Evolutionary conservation across 2,113 vertebrate species (phyloP).

Genomic region (Noctilio leporinus): DNA sequence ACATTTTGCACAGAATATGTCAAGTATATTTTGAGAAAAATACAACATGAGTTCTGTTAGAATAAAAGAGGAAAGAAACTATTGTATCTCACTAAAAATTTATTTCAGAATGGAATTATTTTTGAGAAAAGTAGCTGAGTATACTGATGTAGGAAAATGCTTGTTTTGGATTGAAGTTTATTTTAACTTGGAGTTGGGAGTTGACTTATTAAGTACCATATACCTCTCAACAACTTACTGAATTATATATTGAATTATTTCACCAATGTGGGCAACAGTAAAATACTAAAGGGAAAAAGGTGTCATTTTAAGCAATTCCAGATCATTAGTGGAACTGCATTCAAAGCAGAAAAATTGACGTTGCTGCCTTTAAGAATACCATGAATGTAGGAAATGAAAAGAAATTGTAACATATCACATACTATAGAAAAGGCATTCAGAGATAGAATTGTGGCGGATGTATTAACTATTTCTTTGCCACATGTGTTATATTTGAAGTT

Average conservation of each 20-base stretch:
- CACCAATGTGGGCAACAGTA: conserved; percentile 55
- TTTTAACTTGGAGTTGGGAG: conserved; percentile 60
- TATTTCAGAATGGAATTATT: conserved; percentile 73
- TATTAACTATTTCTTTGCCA: conserved; percentile 75
- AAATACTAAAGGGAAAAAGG: conserved; percentile 55
- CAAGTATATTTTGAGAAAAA: conserved; percentile 80
- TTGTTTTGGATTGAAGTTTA: conserved; percentile 55
- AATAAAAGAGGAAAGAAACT: conserved; percentile 72
- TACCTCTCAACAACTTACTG: conserved; percentile 72
- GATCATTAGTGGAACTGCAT: conserved; percentile 37
- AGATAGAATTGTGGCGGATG: conserved; percentile 74
- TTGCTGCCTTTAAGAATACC: conserved; percentile 72
- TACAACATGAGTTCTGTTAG: conserved; percentile 75
- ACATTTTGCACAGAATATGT: conserved; percentile 85
- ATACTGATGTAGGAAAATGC: conserved; percentile 47
- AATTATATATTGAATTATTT: conserved; percentile 73
- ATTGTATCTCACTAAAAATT: conserved; percentile 63
- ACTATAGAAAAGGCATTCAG: conserved; percentile 56
- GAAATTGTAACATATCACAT: conserved; percentile 61
- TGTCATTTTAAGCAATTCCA: conserved; percentile 51
- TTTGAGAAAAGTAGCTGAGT: conserved; percentile 67
- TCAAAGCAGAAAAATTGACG: conserved; percentile 62
- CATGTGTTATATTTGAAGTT: conserved; percentile 76
- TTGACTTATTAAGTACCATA: conserved; percentile 61
- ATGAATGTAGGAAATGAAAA: conserved; percentile 62